Conservation (phyloP, 2,888 invertebrate genomes). For the Drosophila pullipes region DNA sequence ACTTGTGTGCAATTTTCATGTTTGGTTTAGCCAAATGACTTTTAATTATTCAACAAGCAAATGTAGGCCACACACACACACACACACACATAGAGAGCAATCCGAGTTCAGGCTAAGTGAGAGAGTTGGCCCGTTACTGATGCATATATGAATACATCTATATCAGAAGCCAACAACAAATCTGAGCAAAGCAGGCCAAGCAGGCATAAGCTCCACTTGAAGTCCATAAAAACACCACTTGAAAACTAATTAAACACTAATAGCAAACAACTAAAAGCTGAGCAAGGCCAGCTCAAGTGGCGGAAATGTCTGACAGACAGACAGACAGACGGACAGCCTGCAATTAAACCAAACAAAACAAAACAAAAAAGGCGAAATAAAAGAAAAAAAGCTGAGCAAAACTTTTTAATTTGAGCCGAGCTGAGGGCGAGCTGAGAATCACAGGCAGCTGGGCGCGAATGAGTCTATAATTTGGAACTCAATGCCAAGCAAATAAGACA, state of each 20-base stretch:
- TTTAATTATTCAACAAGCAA: constrained; percentile 49
- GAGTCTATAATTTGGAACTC: constrained; percentile 74
- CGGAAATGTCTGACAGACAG: constrained; percentile 43
- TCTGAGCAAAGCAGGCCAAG: constrained; percentile 13
- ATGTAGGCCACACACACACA: constrained; percentile 28
- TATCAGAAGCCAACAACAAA: constrained; percentile 25
- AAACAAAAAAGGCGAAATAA: constrained; percentile 5
- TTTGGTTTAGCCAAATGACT: constrained; percentile 55
- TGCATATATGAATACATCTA: not conserved
- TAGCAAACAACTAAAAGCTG: constrained; percentile 68
- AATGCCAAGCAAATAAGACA: constrained; percentile 63
- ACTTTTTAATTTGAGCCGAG: constrained; percentile 70
- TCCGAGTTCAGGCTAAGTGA: not conserved
- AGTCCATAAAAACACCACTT: constrained; percentile 83
- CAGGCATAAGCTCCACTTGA: constrained; percentile 58
- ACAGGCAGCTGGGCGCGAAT: constrained; percentile 75
- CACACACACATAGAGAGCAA: not conserved
- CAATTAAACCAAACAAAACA: constrained; percentile 62
- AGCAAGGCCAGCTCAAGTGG: constrained; percentile 59
- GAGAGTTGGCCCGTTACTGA: not conserved
- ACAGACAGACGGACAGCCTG: constrained; percentile 31
- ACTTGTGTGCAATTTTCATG: constrained; percentile 27
- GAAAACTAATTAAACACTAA: constrained; percentile 85
- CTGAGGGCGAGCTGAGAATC: constrained; percentile 38
- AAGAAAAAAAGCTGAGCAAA: constrained; percentile 66